Conservation (phyloP, 2,113 vertebrate genomes). For the Coturnix japonica region DNA sequence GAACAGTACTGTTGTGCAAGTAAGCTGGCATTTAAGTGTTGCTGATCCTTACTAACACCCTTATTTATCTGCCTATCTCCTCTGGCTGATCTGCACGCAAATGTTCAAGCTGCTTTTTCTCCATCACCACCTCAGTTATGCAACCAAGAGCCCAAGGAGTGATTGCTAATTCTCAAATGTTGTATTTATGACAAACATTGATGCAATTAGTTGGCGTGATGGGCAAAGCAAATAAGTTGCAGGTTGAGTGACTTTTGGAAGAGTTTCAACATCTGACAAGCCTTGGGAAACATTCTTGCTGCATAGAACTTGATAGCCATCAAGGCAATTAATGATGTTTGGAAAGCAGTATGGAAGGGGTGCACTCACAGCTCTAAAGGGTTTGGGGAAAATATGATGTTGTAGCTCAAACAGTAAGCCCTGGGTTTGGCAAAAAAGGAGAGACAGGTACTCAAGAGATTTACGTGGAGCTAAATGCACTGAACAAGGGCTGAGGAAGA, state of each 20-base stretch:
- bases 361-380: fast-evolving
- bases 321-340: not conserved
- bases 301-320: not conserved
- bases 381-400: not conserved
- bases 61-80: not conserved
- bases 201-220: not conserved
- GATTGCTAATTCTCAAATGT: not conserved
- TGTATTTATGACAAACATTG: not conserved
- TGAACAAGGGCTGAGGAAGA: not conserved
- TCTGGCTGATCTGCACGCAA: not conserved
- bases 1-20: not conserved
- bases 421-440: not conserved
- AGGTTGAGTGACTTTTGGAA: not conserved
- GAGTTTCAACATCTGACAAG: not conserved
- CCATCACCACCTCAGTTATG: not conserved
- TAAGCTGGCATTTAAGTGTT: not conserved
- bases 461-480: not conserved
- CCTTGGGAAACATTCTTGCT: conserved; percentile 7
- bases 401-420: not conserved
- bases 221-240: not conserved
- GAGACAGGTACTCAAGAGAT: not conserved
- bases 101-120: fast-evolving
- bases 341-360: not conserved
- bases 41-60: not conserved
- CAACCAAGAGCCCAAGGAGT: fast-evolving